phyloP scores from a whole-genome alignment of 1,140 invertebrate species.

The Leguminivora glycinivorella region DNA sequence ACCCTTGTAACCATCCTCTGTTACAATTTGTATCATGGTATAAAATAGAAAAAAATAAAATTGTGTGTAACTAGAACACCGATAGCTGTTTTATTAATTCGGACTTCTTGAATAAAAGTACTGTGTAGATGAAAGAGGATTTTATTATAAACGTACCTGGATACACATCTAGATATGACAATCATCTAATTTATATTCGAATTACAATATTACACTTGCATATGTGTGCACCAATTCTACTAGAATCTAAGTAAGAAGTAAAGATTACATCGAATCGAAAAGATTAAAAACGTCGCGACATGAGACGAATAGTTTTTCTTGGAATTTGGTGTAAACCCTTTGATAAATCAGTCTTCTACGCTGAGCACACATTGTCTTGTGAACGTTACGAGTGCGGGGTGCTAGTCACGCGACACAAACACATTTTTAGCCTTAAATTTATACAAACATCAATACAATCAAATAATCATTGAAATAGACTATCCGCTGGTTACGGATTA shows the following conservation, averaged over 20 bases:
- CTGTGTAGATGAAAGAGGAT: conserved; percentile 37
- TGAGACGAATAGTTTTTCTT: neutral
- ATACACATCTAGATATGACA: conserved; percentile 24
- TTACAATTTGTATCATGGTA: conserved; percentile 75
- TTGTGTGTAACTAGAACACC: conserved; percentile 75
- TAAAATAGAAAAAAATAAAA: conserved; percentile 74
- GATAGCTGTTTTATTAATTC: conserved; percentile 61
- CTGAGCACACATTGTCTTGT: conserved; percentile 53
- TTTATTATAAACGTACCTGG: conserved; percentile 65
- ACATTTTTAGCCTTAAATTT: conserved; percentile 6
- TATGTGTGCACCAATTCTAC: conserved; percentile 26
- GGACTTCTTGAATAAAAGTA: conserved; percentile 33
- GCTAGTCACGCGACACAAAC: conserved; percentile 31
- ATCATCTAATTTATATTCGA: conserved; percentile 23
- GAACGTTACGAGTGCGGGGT: conserved; percentile 43
- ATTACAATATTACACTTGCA: conserved; percentile 28
- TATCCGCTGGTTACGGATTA: neutral
- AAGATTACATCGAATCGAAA: conserved; percentile 18
- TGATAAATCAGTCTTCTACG: conserved; percentile 73
- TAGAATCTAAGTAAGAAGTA: conserved; percentile 25
- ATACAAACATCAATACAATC: neutral
- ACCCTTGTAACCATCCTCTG: conserved; percentile 71
- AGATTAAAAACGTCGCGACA: conserved; percentile 1
- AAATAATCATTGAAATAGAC: conserved; percentile 5
- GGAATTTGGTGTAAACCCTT: conserved; percentile 30